These are phyloP conservation scores for Crioceris asparagi DNA, from an alignment of 2,888 invertebrate genomes.

Conservation along the genomic window DNA sequence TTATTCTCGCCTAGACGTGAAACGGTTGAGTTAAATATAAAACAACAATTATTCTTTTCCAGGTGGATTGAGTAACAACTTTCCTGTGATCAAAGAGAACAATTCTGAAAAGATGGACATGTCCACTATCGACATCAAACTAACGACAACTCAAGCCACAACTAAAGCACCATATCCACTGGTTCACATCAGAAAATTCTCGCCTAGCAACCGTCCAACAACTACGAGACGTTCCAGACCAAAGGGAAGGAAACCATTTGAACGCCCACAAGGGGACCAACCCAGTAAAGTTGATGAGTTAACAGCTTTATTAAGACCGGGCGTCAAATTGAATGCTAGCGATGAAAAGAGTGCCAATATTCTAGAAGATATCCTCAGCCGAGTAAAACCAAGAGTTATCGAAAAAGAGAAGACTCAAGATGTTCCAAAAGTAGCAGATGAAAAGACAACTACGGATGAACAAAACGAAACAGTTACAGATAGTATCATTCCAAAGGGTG, in stretches of 20 bases:
- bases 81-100: slow-evolving; percentile 50
- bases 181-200: slow-evolving; percentile 56
- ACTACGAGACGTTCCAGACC: slow-evolving; percentile 23
- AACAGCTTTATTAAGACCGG: slow-evolving; percentile 37
- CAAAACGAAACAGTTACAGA: not conserved
- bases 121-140: slow-evolving; percentile 35
- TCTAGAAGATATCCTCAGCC: slow-evolving; percentile 22
- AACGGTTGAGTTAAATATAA: too few relatives aligned
- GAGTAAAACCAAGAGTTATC: slow-evolving; percentile 12
- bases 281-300: slow-evolving; percentile 23
- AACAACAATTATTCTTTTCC: slow-evolving; percentile 2
- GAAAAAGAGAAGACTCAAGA: slow-evolving; percentile 10
- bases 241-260: slow-evolving; percentile 13
- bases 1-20: too few relatives aligned
- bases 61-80: slow-evolving; percentile 59
- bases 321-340: slow-evolving; percentile 31
- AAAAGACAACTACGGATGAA: slow-evolving; percentile 16
- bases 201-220: slow-evolving; percentile 33
- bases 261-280: slow-evolving; percentile 30
- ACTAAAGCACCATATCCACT: slow-evolving; percentile 42
- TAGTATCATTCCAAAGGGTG: slow-evolving; percentile 13
- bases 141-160: slow-evolving; percentile 33
- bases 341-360: slow-evolving; percentile 21
- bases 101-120: slow-evolving; percentile 31
- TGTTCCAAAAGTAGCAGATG: slow-evolving; percentile 7